phyloP scores from a whole-genome alignment of 1,140 invertebrate genomes.

The Sipha flava region DNA sequence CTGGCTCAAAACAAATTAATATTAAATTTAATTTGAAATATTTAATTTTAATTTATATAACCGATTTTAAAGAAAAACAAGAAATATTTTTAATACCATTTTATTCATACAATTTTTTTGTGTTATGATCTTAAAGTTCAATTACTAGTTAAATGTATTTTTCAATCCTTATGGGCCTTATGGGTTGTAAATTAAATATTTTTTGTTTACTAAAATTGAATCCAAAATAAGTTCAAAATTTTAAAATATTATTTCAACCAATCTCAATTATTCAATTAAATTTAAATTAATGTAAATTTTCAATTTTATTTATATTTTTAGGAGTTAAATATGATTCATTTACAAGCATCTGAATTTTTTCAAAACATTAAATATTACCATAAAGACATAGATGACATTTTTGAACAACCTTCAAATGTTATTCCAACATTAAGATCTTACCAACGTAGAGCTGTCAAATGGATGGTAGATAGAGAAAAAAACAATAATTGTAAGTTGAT shows the following conservation, averaged over 20 bases:
- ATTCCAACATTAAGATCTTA: slow-evolving; percentile 52
- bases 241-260: not conserved
- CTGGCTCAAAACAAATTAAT: too few species aligned
- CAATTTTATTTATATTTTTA: not conserved
- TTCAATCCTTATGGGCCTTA: not conserved
- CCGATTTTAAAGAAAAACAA: too few species aligned
- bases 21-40: too few species aligned
- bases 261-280: not conserved
- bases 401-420: not conserved
- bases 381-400: not conserved
- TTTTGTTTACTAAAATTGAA: not conserved
- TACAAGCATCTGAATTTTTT: not conserved
- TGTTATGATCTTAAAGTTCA: too few species aligned
- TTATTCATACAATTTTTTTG: too few species aligned
- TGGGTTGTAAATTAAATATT: not conserved
- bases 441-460: slow-evolving; percentile 56
- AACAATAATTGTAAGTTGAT: slow-evolving; percentile 2
- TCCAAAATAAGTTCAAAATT: not conserved
- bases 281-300: not conserved
- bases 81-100: too few species aligned
- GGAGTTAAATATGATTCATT: not conserved
- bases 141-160: too few species aligned
- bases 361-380: not conserved
- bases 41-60: too few species aligned
- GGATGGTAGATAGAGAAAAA: slow-evolving; percentile 58